phyloP scores from a whole-genome alignment of 2,888 invertebrate species.

The Drosophila longiperda region DNA sequence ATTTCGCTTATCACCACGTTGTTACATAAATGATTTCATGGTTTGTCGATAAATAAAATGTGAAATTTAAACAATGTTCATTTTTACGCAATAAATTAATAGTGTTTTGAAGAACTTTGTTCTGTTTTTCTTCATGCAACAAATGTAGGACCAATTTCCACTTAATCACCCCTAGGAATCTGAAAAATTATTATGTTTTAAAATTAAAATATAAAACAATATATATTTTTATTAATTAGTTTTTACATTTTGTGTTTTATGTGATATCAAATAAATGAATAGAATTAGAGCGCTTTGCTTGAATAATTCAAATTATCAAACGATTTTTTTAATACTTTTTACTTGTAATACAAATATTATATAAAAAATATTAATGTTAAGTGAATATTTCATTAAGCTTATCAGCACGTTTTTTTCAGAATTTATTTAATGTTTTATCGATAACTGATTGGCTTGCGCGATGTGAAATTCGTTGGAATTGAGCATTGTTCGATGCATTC shows the following conservation, averaged over 20 bases:
- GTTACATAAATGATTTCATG: neutral
- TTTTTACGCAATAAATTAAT: neutral
- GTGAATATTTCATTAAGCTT: neutral
- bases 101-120: neutral
- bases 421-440: constrained; percentile 15
- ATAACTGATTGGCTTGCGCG: neutral
- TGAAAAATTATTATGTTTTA: neutral
- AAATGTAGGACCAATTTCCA: neutral
- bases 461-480: neutral
- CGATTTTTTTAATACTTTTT: neutral
- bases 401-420: neutral
- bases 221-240: neutral
- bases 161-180: neutral
- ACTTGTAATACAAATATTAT: neutral
- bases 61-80: neutral
- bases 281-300: neutral
- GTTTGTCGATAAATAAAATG: neutral
- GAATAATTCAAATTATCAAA: neutral
- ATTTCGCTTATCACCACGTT: neutral
- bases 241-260: neutral
- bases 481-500: neutral
- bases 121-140: neutral
- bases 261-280: neutral
- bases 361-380: neutral
- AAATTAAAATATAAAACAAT: neutral